Percentiles rank a stretch among this genome's conserved stretches.
Conservation (phyloP, 2,797 vertebrate species). For the Muraenolepis orangiensis region DNA sequence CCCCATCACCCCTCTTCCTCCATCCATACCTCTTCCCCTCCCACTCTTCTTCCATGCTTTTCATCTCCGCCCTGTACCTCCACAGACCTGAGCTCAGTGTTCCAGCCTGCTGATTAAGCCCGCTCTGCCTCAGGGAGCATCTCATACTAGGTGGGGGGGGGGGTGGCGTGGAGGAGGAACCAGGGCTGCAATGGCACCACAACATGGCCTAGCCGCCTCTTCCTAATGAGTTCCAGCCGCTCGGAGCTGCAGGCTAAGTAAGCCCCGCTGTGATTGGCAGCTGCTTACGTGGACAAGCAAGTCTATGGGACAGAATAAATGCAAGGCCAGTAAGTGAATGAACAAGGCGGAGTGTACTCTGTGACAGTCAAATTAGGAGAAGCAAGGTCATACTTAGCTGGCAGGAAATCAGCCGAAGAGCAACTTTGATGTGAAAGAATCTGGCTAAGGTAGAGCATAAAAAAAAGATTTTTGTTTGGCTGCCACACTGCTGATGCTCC, state of each 20-base stretch:
- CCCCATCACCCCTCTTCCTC: constrained; percentile 17
- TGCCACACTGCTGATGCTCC: background rate
- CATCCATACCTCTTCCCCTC: constrained; percentile 11
- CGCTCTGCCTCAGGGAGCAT: constrained; percentile 58
- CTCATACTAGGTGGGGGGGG: constrained; percentile 56
- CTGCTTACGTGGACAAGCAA: constrained; percentile 43
- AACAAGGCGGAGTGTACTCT: constrained; percentile 9
- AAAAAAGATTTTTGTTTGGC: background rate
- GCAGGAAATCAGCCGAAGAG: constrained; percentile 9
- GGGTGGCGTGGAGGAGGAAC: constrained; percentile 16
- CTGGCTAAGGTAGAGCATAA: constrained; percentile 5
- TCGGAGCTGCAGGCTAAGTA: constrained; percentile 43
- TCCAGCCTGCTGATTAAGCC: constrained; percentile 68
- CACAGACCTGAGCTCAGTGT: constrained; percentile 60
- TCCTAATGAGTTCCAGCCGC: constrained; percentile 67
- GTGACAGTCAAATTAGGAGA: constrained; percentile 18
- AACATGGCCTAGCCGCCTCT: constrained; percentile 42
- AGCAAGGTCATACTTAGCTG: constrained; percentile 7
- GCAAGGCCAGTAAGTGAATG: constrained; percentile 13
- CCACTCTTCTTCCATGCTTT: background rate
- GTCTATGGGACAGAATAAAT: constrained; percentile 33
- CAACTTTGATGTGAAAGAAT: constrained; percentile 11
- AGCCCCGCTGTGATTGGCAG: constrained; percentile 59
- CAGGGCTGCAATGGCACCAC: constrained; percentile 44
- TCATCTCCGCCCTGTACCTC: constrained; percentile 37